phyloP scores from a whole-genome alignment of 2,888 invertebrate genomes.

The Podotricha telesiphe region DNA sequence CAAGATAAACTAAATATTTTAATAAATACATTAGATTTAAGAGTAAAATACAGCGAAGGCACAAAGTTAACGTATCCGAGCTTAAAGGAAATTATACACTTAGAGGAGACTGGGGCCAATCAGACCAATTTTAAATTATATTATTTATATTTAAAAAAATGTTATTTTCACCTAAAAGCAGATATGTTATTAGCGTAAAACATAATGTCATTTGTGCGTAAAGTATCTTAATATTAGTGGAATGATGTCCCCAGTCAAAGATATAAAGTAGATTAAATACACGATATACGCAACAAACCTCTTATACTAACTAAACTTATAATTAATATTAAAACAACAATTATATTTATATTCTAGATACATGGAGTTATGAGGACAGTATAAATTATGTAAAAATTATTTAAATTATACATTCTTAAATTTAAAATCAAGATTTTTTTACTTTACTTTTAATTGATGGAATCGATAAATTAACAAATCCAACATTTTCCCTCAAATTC shows the following conservation, averaged over 20 bases:
- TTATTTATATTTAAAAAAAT: neutral
- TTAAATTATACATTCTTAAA: neutral
- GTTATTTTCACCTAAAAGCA: neutral
- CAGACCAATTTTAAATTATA: neutral
- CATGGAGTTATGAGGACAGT: neutral
- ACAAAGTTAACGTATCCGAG: conserved; percentile 43
- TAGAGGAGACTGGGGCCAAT: conserved; percentile 23
- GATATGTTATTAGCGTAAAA: conserved; percentile 5
- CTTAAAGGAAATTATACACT: conserved; percentile 29
- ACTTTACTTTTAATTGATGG: too few relatives aligned
- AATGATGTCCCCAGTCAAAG: conserved; percentile 18
- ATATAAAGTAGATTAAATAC: conserved; percentile 22
- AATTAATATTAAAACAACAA: neutral
- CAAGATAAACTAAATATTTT: conserved; percentile 17
- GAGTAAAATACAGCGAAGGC: conserved; percentile 40
- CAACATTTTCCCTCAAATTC: too few relatives aligned
- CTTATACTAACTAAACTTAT: conserved; percentile 25
- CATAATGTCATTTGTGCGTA: conserved; percentile 18
- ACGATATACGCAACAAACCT: conserved; percentile 14
- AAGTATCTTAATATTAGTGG: conserved; percentile 1
- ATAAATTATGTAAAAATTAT: neutral
- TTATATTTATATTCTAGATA: neutral
- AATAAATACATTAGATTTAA: conserved; percentile 31
- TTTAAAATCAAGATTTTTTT: too few relatives aligned
- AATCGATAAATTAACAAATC: too few relatives aligned